Evolutionary conservation across 2,113 vertebrate genomes (phyloP), one percentile per base, ranked within the genome.

Genomic region (Hyaena hyaena): DNA sequence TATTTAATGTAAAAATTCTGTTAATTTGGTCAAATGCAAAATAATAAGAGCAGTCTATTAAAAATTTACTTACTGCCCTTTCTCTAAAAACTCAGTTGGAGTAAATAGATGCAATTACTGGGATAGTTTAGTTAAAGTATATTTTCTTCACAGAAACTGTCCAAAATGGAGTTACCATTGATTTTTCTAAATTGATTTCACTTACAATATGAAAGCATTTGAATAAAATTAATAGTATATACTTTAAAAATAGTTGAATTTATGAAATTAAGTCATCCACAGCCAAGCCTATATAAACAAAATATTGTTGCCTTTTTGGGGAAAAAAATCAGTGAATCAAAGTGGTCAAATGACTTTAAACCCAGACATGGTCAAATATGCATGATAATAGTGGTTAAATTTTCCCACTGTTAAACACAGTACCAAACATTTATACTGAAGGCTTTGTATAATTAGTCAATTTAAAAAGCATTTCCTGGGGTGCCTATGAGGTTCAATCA

Each of bases 181-280:
- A 93, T 91, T 97, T 96, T 95, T 80, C 16, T 35, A 45, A 93
- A 68, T 88, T 63, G 4, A 85, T 74, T 95, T 95, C 33, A 63
- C 39, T 86, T 81, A 77, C 55, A 76, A 74, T 88, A 93, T 55
- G 10, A 95, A 84, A 80, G 1, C 8, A 39, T 80, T 69, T 80
- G 10, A 63, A 89, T 61, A 84, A 68, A 53, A 17, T 76, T 88
- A 39, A 61, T 58, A 71, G 21, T 6, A 65, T 7, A 65, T 24
- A 66, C 10, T 82, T 81, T 83, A 16, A 83, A 88, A 97, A 77
- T 28, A 68, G n/a, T 77, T 66, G 33, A 69, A 58, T n/a, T 71
- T 77, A 45, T 39, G 17, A 82, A 66, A 31, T 26, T 89, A 82
- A 80, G 33, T 76, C 24, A 69, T 81, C 24, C 10, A 61, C 5